Evolutionary conservation across 2,797 vertebrate species (phyloP).

Genomic region (Tauraco hartlaubi): DNA sequence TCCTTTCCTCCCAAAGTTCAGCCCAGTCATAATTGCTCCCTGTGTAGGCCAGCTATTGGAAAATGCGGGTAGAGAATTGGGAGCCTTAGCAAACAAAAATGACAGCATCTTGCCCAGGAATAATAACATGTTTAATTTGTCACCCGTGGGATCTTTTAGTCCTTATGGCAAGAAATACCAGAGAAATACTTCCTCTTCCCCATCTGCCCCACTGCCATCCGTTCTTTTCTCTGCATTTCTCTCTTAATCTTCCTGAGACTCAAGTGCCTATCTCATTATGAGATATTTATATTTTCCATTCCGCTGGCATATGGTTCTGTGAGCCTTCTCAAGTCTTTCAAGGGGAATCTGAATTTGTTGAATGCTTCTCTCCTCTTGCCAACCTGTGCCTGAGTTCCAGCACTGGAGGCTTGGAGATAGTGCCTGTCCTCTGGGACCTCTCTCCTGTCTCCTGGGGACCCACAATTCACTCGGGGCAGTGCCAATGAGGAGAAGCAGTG

Average conservation of each 20-base stretch:
- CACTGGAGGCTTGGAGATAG: neutral
- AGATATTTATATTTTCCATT: slow-evolving; percentile 42
- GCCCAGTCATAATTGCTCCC: neutral
- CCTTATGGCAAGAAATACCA: neutral
- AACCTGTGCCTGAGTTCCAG: neutral
- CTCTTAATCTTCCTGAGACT: slow-evolving; percentile 36
- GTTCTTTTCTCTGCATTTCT: neutral
- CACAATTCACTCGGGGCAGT: neutral
- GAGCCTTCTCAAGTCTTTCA: slow-evolving; percentile 20
- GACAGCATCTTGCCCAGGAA: neutral
- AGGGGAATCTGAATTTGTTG: neutral
- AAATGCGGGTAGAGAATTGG: neutral
- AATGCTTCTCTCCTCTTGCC: neutral
- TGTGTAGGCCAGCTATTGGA: neutral
- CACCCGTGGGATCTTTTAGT: neutral
- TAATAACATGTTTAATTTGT: neutral
- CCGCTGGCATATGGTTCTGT: slow-evolving; percentile 3
- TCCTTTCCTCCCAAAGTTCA: neutral
- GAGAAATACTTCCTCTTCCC: neutral
- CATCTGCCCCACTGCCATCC: neutral
- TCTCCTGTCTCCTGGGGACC: neutral
- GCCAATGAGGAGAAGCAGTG: neutral
- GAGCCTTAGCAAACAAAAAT: neutral
- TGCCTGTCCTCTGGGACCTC: neutral
- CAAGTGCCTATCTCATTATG: slow-evolving; percentile 10